Conservation (phyloP, 92 coral and sea anemone species). For the Galaxea fascicularis region DNA sequence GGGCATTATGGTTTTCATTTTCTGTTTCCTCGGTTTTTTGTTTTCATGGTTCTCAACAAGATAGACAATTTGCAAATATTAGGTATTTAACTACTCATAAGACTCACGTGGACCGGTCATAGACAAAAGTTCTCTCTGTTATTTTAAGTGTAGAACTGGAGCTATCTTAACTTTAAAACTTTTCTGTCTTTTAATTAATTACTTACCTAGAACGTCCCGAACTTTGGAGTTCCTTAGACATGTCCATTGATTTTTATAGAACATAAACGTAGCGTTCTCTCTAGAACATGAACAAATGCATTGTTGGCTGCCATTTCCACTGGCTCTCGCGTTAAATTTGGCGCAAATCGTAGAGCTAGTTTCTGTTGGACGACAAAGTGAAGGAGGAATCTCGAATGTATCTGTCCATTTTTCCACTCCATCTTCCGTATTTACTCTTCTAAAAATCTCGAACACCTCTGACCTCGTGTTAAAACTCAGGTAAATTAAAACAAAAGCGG, state of each 20-base stretch:
- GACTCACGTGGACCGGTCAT: too few species aligned
- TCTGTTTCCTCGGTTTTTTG: too few species aligned
- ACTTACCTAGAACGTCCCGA: conserved; percentile 8
- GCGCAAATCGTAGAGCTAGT: background rate
- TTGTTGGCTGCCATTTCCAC: background rate
- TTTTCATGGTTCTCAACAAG: too few species aligned
- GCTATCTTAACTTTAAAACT: too few species aligned
- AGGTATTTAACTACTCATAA: too few species aligned
- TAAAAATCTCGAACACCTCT: conserved; percentile 16
- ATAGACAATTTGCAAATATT: too few species aligned
- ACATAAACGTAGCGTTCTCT: background rate
- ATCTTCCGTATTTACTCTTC: background rate
- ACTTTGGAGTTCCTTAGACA: background rate
- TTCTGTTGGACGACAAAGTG: background rate
- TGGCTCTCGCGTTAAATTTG: background rate
- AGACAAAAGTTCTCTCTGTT: too few species aligned
- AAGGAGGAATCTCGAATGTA: conserved; percentile 17
- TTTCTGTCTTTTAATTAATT: background rate
- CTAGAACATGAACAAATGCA: conserved; percentile 8
- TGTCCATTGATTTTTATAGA: background rate
- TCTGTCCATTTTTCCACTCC: background rate
- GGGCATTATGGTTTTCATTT: too few species aligned
- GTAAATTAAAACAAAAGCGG: background rate
- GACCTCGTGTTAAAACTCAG: background rate
- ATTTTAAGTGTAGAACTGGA: too few species aligned